A percentile compares a stretch with the other conserved stretches of the same genome.
Conservation (phyloP, 2,797 vertebrate species). For the Sebastes vulpes region DNA sequence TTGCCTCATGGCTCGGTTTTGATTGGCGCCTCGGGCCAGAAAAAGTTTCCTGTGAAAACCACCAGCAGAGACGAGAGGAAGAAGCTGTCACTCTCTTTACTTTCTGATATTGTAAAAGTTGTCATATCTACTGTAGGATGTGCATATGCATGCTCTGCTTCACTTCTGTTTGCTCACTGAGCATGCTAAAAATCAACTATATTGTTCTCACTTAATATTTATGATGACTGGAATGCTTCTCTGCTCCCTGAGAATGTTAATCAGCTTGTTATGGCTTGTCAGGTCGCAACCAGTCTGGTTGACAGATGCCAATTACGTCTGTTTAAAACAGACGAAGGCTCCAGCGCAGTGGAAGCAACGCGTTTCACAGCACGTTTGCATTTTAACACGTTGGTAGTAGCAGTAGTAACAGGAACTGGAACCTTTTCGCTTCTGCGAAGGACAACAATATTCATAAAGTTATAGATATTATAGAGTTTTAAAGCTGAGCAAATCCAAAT, state of each 20-base stretch:
- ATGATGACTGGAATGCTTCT: neutral
- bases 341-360: neutral
- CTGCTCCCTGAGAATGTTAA: neutral
- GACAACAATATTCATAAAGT: neutral
- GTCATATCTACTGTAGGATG: neutral
- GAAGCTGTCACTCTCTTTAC: neutral
- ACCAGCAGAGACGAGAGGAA: neutral
- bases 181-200: neutral
- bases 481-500: neutral
- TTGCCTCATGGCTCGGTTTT: conserved; percentile 29
- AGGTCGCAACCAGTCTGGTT: neutral
- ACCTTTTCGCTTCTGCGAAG: no score
- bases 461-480: neutral
- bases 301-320: conserved; percentile 17
- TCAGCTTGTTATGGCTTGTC: neutral
- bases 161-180: neutral
- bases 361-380: neutral
- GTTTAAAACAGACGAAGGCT: neutral
- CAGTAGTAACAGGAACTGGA: neutral
- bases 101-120: neutral
- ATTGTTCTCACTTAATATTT: neutral
- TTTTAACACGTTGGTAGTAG: neutral
- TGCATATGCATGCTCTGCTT: neutral
- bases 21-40: neutral
- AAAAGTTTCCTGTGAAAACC: neutral